phyloP scores from a whole-genome alignment of 1,140 invertebrate species.

The Harpegnathos saltator region DNA sequence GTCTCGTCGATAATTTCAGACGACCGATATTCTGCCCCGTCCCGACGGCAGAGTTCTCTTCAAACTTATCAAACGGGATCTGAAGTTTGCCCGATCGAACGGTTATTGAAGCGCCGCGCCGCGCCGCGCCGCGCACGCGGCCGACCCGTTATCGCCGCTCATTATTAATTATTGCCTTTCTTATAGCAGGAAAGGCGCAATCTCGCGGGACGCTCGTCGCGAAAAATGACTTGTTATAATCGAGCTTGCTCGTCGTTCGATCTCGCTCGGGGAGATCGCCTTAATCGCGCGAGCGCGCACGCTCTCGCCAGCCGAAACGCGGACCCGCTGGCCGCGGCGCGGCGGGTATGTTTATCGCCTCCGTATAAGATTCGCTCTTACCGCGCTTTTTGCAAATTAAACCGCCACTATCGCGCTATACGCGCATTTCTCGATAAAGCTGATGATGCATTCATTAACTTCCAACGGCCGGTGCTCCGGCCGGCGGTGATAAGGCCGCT shows the following conservation, averaged over 20 bases:
- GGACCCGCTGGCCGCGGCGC: background rate
- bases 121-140: too few species aligned
- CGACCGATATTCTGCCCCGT: background rate
- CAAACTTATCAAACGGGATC: background rate
- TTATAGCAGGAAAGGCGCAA: background rate
- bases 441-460: slow-evolving; percentile 63
- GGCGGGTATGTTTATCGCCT: slow-evolving; percentile 52
- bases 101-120: background rate
- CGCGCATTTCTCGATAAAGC: slow-evolving; percentile 52
- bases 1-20: background rate
- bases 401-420: slow-evolving; percentile 48
- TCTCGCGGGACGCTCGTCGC: background rate
- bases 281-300: slow-evolving; percentile 30
- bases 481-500: slow-evolving; percentile 22
- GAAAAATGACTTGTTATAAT: slow-evolving; percentile 43
- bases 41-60: background rate
- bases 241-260: slow-evolving; percentile 32
- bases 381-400: slow-evolving; percentile 53
- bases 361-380: slow-evolving; percentile 30
- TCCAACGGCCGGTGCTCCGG: slow-evolving; percentile 28
- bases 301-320: background rate
- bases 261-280: slow-evolving; percentile 6
- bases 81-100: background rate
- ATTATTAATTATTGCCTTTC: background rate
- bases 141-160: background rate